A percentile compares a stretch with the other conserved stretches of the same genome.
phyloP scores from a whole-genome alignment of 1,140 invertebrate genomes.

The Hypsibius dujardini region DNA sequence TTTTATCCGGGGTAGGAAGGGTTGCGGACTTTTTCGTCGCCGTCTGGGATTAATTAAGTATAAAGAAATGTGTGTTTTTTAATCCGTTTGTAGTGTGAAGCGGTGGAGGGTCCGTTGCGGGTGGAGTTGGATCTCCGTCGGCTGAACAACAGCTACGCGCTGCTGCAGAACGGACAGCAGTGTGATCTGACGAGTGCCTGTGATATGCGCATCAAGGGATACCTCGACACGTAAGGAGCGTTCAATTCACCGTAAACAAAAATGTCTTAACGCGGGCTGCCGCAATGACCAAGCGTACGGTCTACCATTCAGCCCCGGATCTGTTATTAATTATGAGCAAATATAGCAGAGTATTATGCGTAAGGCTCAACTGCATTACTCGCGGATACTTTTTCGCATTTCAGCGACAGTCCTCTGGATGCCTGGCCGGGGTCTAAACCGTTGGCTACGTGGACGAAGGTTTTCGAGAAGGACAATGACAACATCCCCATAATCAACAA shows the following conservation, averaged over 20 bases:
- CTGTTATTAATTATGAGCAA: no score
- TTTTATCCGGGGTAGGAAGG: background rate
- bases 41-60: background rate
- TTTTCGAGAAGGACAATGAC: conserved; percentile 2
- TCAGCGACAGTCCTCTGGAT: background rate
- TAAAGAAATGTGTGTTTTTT: background rate
- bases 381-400: background rate
- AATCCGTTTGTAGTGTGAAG: background rate
- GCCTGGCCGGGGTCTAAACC: background rate
- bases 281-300: no score
- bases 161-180: background rate
- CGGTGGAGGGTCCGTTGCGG: background rate
- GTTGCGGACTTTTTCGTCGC: background rate
- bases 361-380: background rate
- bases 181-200: conserved; percentile 13
- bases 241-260: background rate
- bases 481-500: background rate
- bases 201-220: background rate
- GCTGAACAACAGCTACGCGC: conserved; percentile 1
- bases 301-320: no score
- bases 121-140: conserved; percentile 12
- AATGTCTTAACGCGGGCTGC: no score
- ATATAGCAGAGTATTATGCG: no score
- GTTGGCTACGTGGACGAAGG: background rate
- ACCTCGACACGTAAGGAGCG: conserved; percentile 5